A percentile compares a stretch with the other conserved stretches of the same genome.
Conservation (phyloP, 2,113 vertebrate species). For the Colius striatus region DNA sequence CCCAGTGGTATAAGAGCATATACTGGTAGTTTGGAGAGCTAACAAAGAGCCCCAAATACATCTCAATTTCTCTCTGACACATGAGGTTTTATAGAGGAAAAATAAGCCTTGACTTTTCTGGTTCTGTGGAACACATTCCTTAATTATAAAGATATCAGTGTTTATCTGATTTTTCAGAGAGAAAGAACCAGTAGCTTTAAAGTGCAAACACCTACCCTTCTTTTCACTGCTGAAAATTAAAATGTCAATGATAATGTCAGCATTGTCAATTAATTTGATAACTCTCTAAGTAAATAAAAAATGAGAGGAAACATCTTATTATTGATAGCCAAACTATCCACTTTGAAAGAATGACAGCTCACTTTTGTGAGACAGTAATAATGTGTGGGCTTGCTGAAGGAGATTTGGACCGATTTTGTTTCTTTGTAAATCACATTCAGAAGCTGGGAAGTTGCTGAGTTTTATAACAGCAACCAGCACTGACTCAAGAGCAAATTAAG, state of each 20-base stretch:
- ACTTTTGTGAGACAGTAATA: background rate
- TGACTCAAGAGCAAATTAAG: background rate
- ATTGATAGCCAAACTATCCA: background rate
- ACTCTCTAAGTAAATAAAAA: background rate
- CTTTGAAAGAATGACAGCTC: background rate
- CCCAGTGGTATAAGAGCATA: background rate
- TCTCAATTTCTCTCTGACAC: background rate
- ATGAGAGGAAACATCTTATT: background rate
- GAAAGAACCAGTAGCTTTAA: background rate
- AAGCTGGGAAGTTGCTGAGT: background rate
- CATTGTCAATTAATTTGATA: background rate
- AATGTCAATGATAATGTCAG: background rate
- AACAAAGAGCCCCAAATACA: background rate
- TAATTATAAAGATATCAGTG: background rate
- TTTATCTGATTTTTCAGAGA: background rate
- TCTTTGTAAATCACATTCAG: background rate
- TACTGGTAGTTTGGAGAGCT: background rate
- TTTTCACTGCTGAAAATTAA: background rate
- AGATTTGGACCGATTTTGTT: background rate
- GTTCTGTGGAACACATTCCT: background rate
- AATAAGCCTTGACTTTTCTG: background rate
- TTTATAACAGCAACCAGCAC: background rate
- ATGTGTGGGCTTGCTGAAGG: background rate
- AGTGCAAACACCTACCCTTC: background rate
- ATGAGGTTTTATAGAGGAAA: background rate